A percentile compares a stretch with the other conserved stretches of the same genome.
These are phyloP conservation scores for Hyphantria cunea DNA, from an alignment of 1,140 invertebrate genomes.

Conservation along the genomic window DNA sequence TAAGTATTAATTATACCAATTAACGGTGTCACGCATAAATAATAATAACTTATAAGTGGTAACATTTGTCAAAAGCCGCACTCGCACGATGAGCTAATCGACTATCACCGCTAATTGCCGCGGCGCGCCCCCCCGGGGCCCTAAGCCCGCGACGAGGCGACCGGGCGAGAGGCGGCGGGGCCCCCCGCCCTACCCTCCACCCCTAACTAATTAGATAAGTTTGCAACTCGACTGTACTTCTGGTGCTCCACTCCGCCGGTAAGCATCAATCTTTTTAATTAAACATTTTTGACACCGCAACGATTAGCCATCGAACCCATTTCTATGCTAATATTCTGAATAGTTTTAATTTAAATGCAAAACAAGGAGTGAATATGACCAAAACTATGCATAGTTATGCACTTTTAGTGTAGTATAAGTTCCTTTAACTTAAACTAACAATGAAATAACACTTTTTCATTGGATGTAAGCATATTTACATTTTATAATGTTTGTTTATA, in stretches of 20 bases:
- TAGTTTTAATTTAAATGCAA: slow-evolving; percentile 54
- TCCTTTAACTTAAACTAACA: neutral
- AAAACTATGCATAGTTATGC: slow-evolving; percentile 12
- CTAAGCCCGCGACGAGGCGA: slow-evolving; percentile 16
- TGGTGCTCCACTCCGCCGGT: slow-evolving; percentile 72
- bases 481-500: too few species aligned
- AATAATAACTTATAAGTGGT: slow-evolving; percentile 75
- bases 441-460: neutral
- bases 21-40: slow-evolving; percentile 73
- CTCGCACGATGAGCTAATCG: slow-evolving; percentile 80
- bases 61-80: slow-evolving; percentile 80
- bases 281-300: slow-evolving; percentile 79
- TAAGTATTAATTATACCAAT: slow-evolving; percentile 68
- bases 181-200: slow-evolving; percentile 39
- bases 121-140: slow-evolving; percentile 39
- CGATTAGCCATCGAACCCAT: slow-evolving; percentile 73
- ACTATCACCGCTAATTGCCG: slow-evolving; percentile 81
- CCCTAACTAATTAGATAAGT: slow-evolving; percentile 80
- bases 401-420: slow-evolving; percentile 10
- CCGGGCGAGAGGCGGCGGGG: slow-evolving; percentile 16
- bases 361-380: slow-evolving; percentile 36
- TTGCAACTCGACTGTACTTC: slow-evolving; percentile 79
- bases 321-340: slow-evolving; percentile 57
- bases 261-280: slow-evolving; percentile 82
- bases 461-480: too few species aligned